Evolutionary conservation across 2,888 invertebrate species (phyloP).

Genomic region (Athrips mouffetella): DNA sequence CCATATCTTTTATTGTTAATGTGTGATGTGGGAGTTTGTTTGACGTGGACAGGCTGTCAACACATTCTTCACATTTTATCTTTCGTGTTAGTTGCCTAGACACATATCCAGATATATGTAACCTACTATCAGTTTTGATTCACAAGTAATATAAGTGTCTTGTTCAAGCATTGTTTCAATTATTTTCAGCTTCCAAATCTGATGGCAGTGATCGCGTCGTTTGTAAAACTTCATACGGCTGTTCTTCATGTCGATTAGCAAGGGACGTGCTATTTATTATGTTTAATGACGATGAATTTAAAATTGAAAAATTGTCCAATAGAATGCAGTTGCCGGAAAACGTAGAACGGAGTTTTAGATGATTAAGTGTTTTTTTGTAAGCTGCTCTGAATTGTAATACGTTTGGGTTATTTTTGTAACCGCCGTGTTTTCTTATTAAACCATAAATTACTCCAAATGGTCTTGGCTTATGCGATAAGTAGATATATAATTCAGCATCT

Average conservation of each 20-base stretch:
- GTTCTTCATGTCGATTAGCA: constrained; percentile 12
- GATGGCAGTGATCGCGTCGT: constrained; percentile 10
- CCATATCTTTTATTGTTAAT: constrained; percentile 25
- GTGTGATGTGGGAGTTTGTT: constrained; percentile 22
- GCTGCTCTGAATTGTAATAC: constrained; percentile 18
- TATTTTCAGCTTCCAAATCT: constrained; percentile 19
- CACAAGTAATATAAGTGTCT: not conserved
- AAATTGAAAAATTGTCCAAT: constrained; percentile 21
- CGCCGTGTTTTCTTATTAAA: constrained; percentile 19
- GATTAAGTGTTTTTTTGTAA: constrained; percentile 22
- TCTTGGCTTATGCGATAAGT: constrained; percentile 24
- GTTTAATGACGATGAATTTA: constrained; percentile 12
- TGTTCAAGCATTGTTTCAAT: constrained; percentile 10
- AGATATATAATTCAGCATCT: constrained; percentile 14
- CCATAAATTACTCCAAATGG: constrained; percentile 22
- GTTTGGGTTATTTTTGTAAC: constrained; percentile 21
- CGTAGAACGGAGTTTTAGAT: constrained; percentile 21
- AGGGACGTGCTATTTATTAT: constrained; percentile 13
- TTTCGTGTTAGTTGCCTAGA: not conserved
- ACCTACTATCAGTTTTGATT: not conserved
- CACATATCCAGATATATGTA: not conserved
- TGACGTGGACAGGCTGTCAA: constrained; percentile 15
- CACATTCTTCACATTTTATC: constrained; percentile 8
- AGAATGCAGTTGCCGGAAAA: constrained; percentile 21
- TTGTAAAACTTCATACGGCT: constrained; percentile 10